Percentiles rank a stretch among this genome's conserved stretches.
Conservation (phyloP, 2,888 invertebrate species). For the Rugalucina vietnamica region DNA sequence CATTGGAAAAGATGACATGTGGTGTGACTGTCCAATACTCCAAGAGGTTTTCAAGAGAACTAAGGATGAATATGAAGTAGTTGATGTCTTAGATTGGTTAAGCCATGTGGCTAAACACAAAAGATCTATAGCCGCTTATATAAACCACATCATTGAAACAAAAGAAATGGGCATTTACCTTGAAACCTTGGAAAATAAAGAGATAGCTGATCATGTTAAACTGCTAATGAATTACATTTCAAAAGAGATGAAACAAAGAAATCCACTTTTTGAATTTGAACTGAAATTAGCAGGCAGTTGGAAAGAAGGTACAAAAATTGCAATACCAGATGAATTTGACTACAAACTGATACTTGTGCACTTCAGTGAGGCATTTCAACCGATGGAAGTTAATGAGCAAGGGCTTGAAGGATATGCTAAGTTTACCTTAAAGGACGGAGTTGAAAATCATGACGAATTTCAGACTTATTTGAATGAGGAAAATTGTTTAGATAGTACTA, state of each 20-base stretch:
- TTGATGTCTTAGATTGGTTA: background rate
- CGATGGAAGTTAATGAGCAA: background rate
- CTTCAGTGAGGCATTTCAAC: background rate
- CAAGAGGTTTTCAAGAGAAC: background rate
- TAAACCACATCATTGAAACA: background rate
- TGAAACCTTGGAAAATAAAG: background rate
- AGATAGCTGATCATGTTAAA: background rate
- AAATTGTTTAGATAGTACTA: background rate
- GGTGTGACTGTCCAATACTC: background rate
- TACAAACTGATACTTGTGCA: background rate
- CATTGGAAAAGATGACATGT: background rate
- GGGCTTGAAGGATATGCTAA: background rate
- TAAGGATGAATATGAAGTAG: background rate
- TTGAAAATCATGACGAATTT: background rate
- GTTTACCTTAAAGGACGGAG: background rate
- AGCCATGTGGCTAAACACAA: background rate
- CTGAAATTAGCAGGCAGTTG: conserved; percentile 10
- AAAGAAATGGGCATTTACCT: background rate
- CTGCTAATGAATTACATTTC: background rate
- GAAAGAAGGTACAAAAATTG: conserved; percentile 19
- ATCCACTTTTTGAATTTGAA: conserved; percentile 10
- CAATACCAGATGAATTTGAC: conserved; percentile 7
- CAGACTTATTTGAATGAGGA: background rate
- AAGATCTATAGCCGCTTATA: conserved; percentile 4
- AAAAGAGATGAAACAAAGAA: background rate